phyloP scores from a whole-genome alignment of 2,888 invertebrate species.

The Andricus curvator region DNA sequence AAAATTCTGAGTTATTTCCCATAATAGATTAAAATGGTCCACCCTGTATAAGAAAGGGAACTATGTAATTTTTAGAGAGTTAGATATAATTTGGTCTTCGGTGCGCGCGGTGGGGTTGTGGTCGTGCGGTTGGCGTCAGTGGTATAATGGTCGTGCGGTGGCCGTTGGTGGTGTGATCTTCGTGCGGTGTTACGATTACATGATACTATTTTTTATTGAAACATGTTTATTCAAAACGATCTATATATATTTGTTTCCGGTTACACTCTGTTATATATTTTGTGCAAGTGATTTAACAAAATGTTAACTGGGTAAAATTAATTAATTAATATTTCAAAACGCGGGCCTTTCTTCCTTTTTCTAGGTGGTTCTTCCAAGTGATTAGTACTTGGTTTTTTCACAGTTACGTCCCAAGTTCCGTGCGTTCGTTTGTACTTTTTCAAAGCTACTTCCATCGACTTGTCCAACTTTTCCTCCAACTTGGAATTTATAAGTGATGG shows the following conservation, averaged over 20 bases:
- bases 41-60: too few species aligned
- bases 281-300: background rate
- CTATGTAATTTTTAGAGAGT: too few species aligned
- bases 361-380: constrained; percentile 10
- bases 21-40: too few species aligned
- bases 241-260: background rate
- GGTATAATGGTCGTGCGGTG: too few species aligned
- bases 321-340: background rate
- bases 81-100: too few species aligned
- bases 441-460: constrained; percentile 51
- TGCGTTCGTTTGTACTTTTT: constrained; percentile 50
- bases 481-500: constrained; percentile 45
- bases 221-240: background rate
- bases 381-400: background rate
- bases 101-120: too few species aligned
- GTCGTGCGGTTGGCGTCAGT: too few species aligned
- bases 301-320: too few species aligned
- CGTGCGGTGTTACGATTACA: too few species aligned
- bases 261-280: background rate
- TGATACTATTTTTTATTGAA: too few species aligned
- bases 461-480: constrained; percentile 49
- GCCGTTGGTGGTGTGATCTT: too few species aligned
- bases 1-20: too few species aligned
- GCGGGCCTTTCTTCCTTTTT: background rate
- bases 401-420: constrained; percentile 40